Percentiles rank a stretch among this genome's conserved stretches.
Conservation (phyloP, 2,797 vertebrate genomes). For the Smutsia temminckii region DNA sequence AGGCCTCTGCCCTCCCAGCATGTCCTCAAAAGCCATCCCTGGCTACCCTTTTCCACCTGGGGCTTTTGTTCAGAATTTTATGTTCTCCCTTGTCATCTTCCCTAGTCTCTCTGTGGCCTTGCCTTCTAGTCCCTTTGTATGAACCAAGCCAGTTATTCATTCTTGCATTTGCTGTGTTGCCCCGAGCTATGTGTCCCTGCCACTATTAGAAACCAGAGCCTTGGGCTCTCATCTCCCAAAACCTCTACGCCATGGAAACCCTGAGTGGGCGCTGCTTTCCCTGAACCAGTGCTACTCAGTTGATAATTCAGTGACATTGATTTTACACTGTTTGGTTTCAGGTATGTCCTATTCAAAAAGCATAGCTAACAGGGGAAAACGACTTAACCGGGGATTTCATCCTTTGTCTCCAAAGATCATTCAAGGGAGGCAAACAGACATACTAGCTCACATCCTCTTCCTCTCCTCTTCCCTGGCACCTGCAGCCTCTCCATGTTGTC, state of each 20-base stretch:
- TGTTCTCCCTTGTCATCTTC: rapidly evolving
- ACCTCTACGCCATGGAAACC: not conserved
- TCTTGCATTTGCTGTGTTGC: not conserved
- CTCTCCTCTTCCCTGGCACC: not conserved
- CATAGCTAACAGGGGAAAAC: not conserved
- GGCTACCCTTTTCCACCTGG: rapidly evolving
- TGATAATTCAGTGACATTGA: not conserved
- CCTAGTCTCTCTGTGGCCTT: not conserved
- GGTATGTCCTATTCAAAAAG: not conserved
- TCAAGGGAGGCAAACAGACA: not conserved
- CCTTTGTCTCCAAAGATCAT: not conserved
- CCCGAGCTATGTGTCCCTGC: rapidly evolving
- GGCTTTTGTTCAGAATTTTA: not conserved
- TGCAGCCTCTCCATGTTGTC: rapidly evolving
- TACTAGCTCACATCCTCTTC: not conserved
- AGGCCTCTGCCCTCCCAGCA: not conserved
- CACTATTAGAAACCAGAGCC: not conserved
- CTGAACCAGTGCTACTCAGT: not conserved
- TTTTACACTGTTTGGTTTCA: not conserved
- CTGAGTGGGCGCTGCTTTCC: not conserved
- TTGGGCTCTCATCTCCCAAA: not conserved
- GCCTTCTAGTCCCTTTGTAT: no score
- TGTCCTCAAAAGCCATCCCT: not conserved
- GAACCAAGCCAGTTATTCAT: not conserved
- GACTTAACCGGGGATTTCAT: not conserved